Evolutionary conservation across 2,113 vertebrate species (phyloP), one percentile per base, ranked within the genome.

Genomic region (Nesoenas mayeri): DNA sequence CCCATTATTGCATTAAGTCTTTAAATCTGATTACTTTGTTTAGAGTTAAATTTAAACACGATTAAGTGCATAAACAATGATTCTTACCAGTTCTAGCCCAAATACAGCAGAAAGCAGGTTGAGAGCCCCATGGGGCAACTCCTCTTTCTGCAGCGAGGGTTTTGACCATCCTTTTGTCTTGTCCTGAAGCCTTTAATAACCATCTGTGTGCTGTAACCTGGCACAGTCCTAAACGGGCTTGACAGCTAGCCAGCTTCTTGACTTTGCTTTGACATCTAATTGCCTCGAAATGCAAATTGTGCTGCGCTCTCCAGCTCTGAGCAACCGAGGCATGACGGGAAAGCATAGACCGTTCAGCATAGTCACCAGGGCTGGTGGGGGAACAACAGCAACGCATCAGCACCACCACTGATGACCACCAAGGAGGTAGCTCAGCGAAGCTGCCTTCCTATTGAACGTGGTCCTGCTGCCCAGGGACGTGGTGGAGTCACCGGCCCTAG

Each of bases 241-340:
- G 92, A 88, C 61, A 77, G 70, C 87, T 15, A 51, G 70, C 81
- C 92, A 96, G 62, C 53, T 60, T 20, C 95, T 85, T 89, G 87
- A 91, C 93, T 92, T 95, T 91, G 74, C 71, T 88, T 61, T 75
- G 88, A 95, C 90, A 93, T 88, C 88, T 88, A 64, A 88, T 72
- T 71, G 71, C 85, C 54, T 13, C 42, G 73, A 96, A 91, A 93
- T 60, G 70, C 74, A 91, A 84, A 91, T 61, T 42, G 38, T 2
- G 44, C 38, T 14, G 56, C 17, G 19, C 58, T 60, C 81, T 47
- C 40, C 60, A 38, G 47, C 12, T 62, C 58, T 24, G 61, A 87
- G 80, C 44, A 0, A 47, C 44, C 1, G 57, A 82, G 80, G 67
- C 19, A 34, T 5, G 0, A 22, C 20, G 17, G 67, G 11, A 21